Conservation (phyloP, 2,113 vertebrate species). For the Cepphus grylle region DNA sequence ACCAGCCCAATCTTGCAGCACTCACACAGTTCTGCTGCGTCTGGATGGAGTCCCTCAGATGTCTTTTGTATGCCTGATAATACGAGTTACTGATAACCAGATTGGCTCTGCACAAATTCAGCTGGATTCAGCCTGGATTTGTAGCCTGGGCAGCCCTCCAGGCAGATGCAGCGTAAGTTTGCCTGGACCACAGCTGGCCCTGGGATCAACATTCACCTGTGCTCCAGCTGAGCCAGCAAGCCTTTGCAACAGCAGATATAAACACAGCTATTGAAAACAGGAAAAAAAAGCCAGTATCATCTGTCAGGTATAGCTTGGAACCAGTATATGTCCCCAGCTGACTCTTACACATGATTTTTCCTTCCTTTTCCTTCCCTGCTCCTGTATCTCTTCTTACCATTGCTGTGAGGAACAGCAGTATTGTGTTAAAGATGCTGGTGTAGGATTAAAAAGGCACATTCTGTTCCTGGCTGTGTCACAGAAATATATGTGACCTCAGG, state of each 20-base stretch:
- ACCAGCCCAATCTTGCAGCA: not conserved
- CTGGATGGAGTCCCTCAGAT: not conserved
- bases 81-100: not conserved
- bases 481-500: constrained; percentile 33
- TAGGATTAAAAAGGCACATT: constrained; percentile 41
- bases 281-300: not conserved
- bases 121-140: not conserved
- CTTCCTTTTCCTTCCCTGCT: not conserved
- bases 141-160: constrained; percentile 2
- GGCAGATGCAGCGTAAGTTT: not conserved
- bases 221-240: not conserved
- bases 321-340: not conserved
- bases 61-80: not conserved
- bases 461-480: constrained; percentile 41
- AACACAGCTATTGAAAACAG: not conserved
- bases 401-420: constrained; percentile 5
- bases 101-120: not conserved
- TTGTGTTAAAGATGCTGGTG: constrained; percentile 5
- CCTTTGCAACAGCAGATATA: not conserved
- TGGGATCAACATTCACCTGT: constrained; percentile 21
- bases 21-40: not conserved
- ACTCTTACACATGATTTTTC: not conserved
- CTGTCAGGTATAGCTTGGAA: not conserved
- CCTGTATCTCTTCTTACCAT: not conserved
- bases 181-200: not conserved